Evolutionary conservation across 2,113 vertebrate species (phyloP).

Genomic region (Martes martes): DNA sequence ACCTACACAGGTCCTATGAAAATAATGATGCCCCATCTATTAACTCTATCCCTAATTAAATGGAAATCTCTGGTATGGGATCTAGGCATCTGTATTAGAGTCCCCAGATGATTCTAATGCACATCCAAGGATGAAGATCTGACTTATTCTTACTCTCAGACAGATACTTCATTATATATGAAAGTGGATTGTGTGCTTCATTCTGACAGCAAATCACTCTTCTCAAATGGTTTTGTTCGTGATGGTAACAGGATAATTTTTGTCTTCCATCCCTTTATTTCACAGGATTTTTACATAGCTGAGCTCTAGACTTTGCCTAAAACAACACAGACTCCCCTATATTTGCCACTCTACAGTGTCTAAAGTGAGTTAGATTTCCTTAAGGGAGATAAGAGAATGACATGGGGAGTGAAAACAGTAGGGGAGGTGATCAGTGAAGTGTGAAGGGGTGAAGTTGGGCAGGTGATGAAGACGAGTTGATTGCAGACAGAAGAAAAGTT

Average conservation of each 20-base stretch:
- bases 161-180: neutral
- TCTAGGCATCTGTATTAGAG: neutral
- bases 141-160: neutral
- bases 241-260: no score
- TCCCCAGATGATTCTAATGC: neutral
- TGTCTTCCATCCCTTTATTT: no score
- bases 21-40: neutral
- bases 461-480: neutral
- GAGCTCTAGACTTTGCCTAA: no score
- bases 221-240: neutral
- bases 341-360: neutral
- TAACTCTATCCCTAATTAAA: neutral
- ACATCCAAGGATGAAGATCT: neutral
- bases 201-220: neutral
- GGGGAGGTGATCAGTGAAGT: neutral
- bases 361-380: neutral
- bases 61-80: neutral
- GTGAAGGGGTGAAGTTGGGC: neutral
- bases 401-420: neutral
- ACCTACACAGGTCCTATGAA: neutral
- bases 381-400: neutral
- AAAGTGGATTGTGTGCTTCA: neutral
- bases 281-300: no score
- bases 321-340: no score
- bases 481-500: neutral